Percentiles rank a stretch among this genome's conserved stretches.
phyloP scores from a whole-genome alignment of 1,140 invertebrate genomes.

The Chlorops oryzae region DNA sequence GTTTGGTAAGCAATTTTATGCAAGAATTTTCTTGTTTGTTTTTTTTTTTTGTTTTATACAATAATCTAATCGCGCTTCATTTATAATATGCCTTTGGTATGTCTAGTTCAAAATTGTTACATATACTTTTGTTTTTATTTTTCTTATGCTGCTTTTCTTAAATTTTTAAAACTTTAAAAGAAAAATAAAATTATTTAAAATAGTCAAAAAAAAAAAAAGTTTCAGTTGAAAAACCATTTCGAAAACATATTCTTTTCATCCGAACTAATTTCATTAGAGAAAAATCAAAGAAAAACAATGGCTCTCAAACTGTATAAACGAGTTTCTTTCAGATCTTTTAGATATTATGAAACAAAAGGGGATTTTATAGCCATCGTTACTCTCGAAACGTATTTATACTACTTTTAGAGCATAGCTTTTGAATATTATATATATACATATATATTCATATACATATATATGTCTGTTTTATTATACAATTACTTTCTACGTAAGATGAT shows the following conservation, averaged over 20 bases:
- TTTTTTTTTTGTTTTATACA: constrained; percentile 16
- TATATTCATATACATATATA: constrained; percentile 1
- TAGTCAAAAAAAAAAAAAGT: constrained; percentile 20
- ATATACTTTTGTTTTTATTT: constrained; percentile 6
- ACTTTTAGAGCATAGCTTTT: constrained; percentile 6
- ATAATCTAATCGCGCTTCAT: constrained; percentile 26
- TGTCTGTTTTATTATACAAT: not conserved
- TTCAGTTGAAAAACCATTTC: constrained; percentile 24
- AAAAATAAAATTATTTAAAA: constrained; percentile 37
- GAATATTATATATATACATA: constrained; percentile 1
- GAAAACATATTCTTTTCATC: constrained; percentile 14
- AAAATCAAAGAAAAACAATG: constrained; percentile 3
- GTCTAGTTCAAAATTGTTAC: constrained; percentile 9
- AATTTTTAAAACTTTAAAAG: constrained; percentile 24
- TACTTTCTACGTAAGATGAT: constrained; percentile 37
- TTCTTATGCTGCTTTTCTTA: constrained; percentile 16
- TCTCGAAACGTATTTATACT: constrained; percentile 1
- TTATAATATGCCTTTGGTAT: constrained; percentile 18
- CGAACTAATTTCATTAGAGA: too few relatives aligned
- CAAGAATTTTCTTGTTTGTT: constrained; percentile 8
- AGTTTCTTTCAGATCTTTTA: not conserved
- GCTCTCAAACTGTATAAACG: not conserved
- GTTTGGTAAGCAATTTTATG: not conserved
- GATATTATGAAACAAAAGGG: not conserved
- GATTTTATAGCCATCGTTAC: not conserved